Conservation (phyloP, 2,797 vertebrate genomes). For the Eospalax fontanierii region DNA sequence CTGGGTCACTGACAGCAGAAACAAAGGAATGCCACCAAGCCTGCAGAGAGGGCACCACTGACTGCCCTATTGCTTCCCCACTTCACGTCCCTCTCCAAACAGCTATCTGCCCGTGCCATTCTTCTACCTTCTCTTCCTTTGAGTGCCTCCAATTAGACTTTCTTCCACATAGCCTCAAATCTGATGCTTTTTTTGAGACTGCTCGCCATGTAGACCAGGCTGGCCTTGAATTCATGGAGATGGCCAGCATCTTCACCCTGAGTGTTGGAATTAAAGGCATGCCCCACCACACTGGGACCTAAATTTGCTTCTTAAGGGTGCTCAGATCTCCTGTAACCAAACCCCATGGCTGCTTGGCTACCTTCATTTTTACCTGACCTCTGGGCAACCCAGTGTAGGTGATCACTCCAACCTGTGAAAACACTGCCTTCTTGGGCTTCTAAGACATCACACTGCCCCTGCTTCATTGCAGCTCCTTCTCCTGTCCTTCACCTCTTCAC, state of each 20-base stretch:
- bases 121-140: background rate
- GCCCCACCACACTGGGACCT: no score
- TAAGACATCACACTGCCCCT: background rate
- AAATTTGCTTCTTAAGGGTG: background rate
- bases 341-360: background rate
- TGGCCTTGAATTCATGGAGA: no score
- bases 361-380: background rate
- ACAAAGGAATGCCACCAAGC: background rate
- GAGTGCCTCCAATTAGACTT: conserved; percentile 7
- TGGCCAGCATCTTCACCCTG: no score
- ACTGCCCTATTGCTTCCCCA: background rate
- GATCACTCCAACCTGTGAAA: background rate
- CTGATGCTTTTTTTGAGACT: background rate
- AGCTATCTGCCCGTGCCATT: background rate
- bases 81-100: background rate
- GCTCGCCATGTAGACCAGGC: no score
- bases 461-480: background rate
- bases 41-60: background rate
- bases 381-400: background rate
- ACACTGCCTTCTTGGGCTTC: background rate
- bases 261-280: no score
- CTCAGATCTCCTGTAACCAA: background rate
- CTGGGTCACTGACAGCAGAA: background rate
- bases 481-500: background rate
- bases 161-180: background rate